A percentile compares a stretch with the other conserved stretches of the same genome.
Conservation (phyloP, 2,888 invertebrate genomes). For the Amblyjoppa proteus region DNA sequence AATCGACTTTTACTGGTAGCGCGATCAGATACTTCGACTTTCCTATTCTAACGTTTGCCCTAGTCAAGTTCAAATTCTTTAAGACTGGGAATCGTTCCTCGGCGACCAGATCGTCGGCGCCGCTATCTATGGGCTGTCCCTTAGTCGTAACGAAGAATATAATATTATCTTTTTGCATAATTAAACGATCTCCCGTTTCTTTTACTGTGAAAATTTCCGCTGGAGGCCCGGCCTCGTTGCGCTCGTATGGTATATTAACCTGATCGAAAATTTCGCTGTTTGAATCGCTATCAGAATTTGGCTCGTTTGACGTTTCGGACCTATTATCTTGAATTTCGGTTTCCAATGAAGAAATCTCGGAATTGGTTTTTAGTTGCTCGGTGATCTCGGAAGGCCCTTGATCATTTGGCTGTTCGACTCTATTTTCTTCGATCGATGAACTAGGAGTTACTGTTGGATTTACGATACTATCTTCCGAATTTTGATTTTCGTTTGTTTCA, state of each 20-base stretch:
- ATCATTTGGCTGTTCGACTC: too few species aligned
- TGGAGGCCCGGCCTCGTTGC: not conserved
- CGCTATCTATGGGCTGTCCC: conserved; percentile 44
- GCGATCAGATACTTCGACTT: not conserved
- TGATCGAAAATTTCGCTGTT: too few species aligned
- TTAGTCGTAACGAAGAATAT: conserved; percentile 38
- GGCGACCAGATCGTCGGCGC: conserved; percentile 17
- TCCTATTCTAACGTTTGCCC: not conserved
- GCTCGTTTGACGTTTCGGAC: too few species aligned
- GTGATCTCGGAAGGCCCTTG: not conserved
- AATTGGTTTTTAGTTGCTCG: not conserved
- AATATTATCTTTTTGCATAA: conserved; percentile 53
- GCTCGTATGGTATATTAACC: too few species aligned
- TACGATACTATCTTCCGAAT: too few species aligned
- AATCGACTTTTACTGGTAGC: conserved; percentile 20
- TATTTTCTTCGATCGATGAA: too few species aligned
- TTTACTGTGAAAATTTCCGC: conserved; percentile 39
- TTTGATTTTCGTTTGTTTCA: too few species aligned
- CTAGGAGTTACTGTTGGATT: too few species aligned
- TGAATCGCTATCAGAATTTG: too few species aligned
- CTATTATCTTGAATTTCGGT: not conserved
- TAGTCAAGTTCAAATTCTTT: not conserved
- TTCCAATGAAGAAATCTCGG: not conserved
- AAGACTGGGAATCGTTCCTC: not conserved
- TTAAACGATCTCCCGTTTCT: conserved; percentile 42